Conservation (phyloP, 2,888 invertebrate genomes). For the Ramazzottius varieornatus region DNA sequence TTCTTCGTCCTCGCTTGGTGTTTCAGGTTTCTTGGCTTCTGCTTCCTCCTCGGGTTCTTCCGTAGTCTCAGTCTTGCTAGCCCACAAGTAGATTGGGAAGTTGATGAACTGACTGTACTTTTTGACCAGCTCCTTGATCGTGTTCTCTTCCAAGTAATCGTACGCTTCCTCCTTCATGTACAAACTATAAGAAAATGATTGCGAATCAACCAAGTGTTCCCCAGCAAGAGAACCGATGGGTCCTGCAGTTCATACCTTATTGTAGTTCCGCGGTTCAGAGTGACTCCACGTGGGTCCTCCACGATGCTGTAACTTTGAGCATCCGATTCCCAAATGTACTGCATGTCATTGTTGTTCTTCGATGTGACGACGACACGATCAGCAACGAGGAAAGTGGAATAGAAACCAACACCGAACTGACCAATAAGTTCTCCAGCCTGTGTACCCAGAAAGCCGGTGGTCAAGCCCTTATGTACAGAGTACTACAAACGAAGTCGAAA, state of each 20-base stretch:
- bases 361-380: constrained; percentile 82
- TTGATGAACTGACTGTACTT: constrained; percentile 99
- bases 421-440: constrained; percentile 6
- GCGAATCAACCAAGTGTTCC: background rate
- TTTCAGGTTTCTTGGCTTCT: constrained; percentile 23
- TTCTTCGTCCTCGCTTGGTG: constrained; percentile 42
- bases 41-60: constrained; percentile 38
- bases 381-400: constrained; percentile 86
- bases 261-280: constrained; percentile 63
- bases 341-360: constrained; percentile 72
- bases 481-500: background rate
- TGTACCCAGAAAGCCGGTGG: background rate
- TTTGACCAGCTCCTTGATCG: constrained; percentile 61
- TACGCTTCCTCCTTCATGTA: constrained; percentile 85
- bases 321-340: constrained; percentile 95
- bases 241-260: constrained; percentile 32
- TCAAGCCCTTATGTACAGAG: no score
- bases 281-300: constrained; percentile 75
- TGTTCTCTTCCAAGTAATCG: constrained; percentile 76
- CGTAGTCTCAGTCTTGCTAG: constrained; percentile 44
- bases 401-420: constrained; percentile 89
- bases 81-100: constrained; percentile 90
- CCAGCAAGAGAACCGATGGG: background rate
- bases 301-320: constrained; percentile 60
- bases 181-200: constrained; percentile 33